These are phyloP conservation scores for Scolopax rusticola DNA, from an alignment of 2,797 vertebrate genomes.

Conservation along the genomic window DNA sequence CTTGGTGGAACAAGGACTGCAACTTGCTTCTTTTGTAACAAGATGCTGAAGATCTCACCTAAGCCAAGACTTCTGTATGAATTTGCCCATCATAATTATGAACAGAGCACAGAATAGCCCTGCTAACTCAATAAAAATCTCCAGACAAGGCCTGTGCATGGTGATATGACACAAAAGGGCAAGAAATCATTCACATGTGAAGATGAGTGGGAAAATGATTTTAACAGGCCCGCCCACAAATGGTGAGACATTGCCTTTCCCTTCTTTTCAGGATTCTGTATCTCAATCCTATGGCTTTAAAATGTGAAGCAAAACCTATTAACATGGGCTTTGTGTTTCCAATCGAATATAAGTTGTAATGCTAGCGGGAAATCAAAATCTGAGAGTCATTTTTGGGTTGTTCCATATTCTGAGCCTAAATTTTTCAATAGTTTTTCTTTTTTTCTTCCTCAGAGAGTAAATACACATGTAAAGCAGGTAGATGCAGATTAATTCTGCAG, in stretches of 20 bases:
- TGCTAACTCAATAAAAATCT: conserved; percentile 1
- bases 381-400: neutral
- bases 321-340: neutral
- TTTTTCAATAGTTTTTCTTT: conserved; percentile 3
- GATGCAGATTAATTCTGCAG: conserved; percentile 55
- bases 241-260: neutral
- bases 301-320: conserved; percentile 46
- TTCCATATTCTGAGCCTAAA: neutral
- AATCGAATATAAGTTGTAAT: neutral
- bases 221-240: conserved; percentile 15
- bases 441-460: conserved; percentile 52
- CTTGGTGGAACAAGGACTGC: neutral
- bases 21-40: neutral
- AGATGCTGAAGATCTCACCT: neutral
- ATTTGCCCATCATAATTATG: neutral
- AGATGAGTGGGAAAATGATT: neutral
- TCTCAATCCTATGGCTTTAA: conserved; percentile 21
- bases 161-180: neutral
- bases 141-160: neutral
- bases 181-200: conserved; percentile 29
- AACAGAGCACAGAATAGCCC: neutral
- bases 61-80: neutral
- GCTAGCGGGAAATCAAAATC: neutral
- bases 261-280: conserved; percentile 13
- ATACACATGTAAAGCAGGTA: conserved; percentile 47